Conservation (phyloP, 2,888 invertebrate genomes). For the Eutolmus rufibarbis region DNA sequence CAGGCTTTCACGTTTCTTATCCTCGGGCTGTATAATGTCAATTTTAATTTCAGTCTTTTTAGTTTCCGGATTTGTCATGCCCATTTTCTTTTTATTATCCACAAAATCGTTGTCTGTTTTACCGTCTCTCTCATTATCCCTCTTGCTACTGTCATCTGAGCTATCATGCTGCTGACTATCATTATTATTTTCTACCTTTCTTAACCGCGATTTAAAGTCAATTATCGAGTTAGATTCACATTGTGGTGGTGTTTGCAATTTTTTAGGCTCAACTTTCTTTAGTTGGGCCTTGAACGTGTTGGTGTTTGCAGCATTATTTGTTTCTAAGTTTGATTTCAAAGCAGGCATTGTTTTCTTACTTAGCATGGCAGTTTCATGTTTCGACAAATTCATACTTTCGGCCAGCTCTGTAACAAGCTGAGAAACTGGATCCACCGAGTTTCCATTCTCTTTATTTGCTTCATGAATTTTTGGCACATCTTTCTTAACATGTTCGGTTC, state of each 20-base stretch:
- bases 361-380: slow-evolving; percentile 54
- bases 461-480: slow-evolving; percentile 64
- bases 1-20: slow-evolving; percentile 62
- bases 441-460: slow-evolving; percentile 53
- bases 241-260: slow-evolving; percentile 65
- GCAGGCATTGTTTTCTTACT: slow-evolving; percentile 44
- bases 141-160: slow-evolving; percentile 41
- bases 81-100: slow-evolving; percentile 40
- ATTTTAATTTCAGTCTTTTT: slow-evolving; percentile 65
- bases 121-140: slow-evolving; percentile 20
- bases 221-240: slow-evolving; percentile 73
- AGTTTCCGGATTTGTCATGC: slow-evolving; percentile 49
- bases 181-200: slow-evolving; percentile 74
- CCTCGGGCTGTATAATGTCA: slow-evolving; percentile 59
- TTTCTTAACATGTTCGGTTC: slow-evolving; percentile 72
- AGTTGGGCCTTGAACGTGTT: slow-evolving; percentile 72
- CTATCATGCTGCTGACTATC: slow-evolving; percentile 52
- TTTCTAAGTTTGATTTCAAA: slow-evolving; percentile 46
- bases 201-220: slow-evolving; percentile 82
- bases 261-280: slow-evolving; percentile 77
- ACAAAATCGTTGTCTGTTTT: slow-evolving; percentile 35
- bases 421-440: slow-evolving; percentile 76
- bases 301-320: slow-evolving; percentile 56
- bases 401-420: slow-evolving; percentile 85
- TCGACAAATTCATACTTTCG: slow-evolving; percentile 77